Conservation (phyloP, 2,888 invertebrate species). For the Strigamia maritima region DNA sequence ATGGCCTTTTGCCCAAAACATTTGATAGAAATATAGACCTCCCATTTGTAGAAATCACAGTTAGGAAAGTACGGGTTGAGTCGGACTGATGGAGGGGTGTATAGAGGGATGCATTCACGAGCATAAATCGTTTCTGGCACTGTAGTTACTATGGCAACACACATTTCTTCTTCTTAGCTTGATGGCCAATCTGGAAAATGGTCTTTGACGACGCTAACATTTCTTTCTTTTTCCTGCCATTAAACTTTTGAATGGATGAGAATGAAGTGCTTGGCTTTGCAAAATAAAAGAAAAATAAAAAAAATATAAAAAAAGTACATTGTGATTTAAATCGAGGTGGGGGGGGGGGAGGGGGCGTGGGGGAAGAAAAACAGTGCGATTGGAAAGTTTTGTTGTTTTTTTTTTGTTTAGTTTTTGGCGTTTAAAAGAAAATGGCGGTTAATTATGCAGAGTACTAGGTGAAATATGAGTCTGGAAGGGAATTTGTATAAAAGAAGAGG, state of each 20-base stretch:
- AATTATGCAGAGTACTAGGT: not conserved
- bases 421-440: not conserved
- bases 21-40: not conserved
- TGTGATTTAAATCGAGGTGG: not conserved
- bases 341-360: not conserved
- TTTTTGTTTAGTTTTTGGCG: not conserved
- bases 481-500: not conserved
- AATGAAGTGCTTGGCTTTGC: conserved; percentile 28
- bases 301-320: not conserved
- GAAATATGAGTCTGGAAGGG: not conserved
- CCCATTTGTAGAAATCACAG: conserved; percentile 17
- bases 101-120: conserved; percentile 22
- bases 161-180: conserved; percentile 31
- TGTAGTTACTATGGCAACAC: conserved; percentile 2
- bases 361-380: not conserved
- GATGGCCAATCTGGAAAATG: conserved; percentile 32
- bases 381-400: not conserved
- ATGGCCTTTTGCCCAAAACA: conserved; percentile 26
- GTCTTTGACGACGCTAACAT: conserved; percentile 29
- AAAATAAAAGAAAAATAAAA: not conserved
- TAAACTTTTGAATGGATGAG: conserved; percentile 23
- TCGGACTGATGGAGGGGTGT: not conserved
- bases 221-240: conserved; percentile 13
- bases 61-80: not conserved
- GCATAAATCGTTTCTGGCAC: not conserved